Evolutionary conservation across 2,113 vertebrate genomes (phyloP).

Genomic region (Leptobrachium ailaonicum): DNA sequence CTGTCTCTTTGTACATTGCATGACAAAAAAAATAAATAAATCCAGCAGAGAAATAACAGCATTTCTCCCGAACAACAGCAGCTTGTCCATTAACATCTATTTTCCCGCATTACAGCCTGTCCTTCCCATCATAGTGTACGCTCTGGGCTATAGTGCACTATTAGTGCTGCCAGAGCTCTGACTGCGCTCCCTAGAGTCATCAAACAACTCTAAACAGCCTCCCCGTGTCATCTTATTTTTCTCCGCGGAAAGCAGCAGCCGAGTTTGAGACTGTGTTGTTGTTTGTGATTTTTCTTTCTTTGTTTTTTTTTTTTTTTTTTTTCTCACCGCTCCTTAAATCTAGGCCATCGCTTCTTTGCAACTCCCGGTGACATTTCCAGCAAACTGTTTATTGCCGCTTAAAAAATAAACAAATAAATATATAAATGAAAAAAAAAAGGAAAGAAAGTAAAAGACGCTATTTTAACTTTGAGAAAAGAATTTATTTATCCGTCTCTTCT

Average conservation of each 20-base stretch:
- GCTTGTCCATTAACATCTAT: constrained; percentile 65
- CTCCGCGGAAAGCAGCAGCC: constrained; percentile 51
- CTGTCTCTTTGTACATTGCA: constrained; percentile 56
- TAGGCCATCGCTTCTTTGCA: not conserved
- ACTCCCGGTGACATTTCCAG: not conserved
- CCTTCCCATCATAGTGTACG: constrained; percentile 60
- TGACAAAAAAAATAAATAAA: constrained; percentile 45
- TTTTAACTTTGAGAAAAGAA: not conserved
- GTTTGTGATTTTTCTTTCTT: constrained; percentile 29
- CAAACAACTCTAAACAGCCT: constrained; percentile 63
- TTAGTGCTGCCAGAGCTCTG: constrained; percentile 60
- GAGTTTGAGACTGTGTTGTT: constrained; percentile 52
- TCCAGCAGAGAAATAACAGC: constrained; percentile 57
- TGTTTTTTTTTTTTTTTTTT: too few relatives aligned
- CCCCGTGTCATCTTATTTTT: constrained; percentile 61
- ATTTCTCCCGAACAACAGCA: constrained; percentile 58
- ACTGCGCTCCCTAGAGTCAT: constrained; percentile 60
- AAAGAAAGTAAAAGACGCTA: not conserved
- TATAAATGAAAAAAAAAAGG: too few relatives aligned
- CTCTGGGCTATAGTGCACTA: constrained; percentile 62
- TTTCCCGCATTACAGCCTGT: constrained; percentile 58
- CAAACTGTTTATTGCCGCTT: not conserved
- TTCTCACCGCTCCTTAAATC: constrained; percentile 36
- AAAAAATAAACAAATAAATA: not conserved
- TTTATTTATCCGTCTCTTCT: not conserved